Evolutionary conservation across 2,113 vertebrate genomes (phyloP), one percentile per base, ranked within the genome.

Genomic region (Loxodonta africana): DNA sequence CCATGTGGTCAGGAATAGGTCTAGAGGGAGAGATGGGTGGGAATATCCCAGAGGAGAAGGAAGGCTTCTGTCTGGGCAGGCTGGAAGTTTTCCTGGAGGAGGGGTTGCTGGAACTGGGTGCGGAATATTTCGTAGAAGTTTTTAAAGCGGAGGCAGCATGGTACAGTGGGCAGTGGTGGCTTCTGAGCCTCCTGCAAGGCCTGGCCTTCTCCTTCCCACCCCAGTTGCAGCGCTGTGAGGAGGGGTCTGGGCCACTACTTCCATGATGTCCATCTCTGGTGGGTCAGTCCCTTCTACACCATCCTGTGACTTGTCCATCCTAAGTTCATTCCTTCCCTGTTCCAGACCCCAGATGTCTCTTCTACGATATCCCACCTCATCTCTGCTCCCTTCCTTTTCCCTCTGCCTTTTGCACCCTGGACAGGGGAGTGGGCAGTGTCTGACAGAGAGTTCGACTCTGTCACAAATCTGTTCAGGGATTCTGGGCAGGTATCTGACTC

Each of bases 261-360:
- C 94, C 78, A 37, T 28, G 98, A 99, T 91, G 98, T 98, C 41
- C 98, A 98, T 83, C 83, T 98, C 96, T 99, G 98, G 97, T 94
- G 78, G 48, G 14, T 86, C 0, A 0, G 78, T 10, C 95, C 91
- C 8, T 81, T 48, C 21, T 37, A 51, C 15, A 18, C 41, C 3
- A 1, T 76, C 10, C 26, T 86, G 11, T 23, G 26, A 21, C 41
- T 95, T 5, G 9, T 51, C 21, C 74, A 67, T 41, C 76, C 83
- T 12, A 30, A 80, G 2, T 41, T 67, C 14, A 37, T 76, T 76
- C 41, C 51, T 8, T 30, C 53, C 30, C 3, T 90, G 9, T 12
- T 96, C 0, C 17, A 71, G 69, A 37, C 30, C 20, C 84, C 77
- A 86, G 77, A 89, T 23, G 73, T 46, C 62, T 46, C 28, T n/a